Conservation (phyloP, 2,113 vertebrate genomes). For the Semicossyphus pulcher region DNA sequence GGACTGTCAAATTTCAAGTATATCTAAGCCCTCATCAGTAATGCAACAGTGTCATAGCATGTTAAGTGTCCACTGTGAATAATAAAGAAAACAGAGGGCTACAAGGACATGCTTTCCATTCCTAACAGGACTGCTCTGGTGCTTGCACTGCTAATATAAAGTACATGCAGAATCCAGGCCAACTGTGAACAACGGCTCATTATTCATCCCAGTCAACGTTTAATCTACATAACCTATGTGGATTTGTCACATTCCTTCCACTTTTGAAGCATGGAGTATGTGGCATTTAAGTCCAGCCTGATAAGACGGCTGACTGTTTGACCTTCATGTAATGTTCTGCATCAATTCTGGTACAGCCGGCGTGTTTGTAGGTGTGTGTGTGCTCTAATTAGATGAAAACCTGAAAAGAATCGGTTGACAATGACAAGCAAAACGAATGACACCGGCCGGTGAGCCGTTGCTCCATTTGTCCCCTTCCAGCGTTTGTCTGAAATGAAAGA, state of each 20-base stretch:
- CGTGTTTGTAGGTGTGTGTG: slow-evolving; percentile 20
- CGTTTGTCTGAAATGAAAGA: slow-evolving; percentile 59
- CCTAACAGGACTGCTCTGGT: slow-evolving; percentile 6
- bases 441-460: slow-evolving; percentile 41
- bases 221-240: slow-evolving; percentile 50
- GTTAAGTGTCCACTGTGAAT: slow-evolving; percentile 11
- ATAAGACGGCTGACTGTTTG: slow-evolving; percentile 65
- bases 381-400: slow-evolving; percentile 68
- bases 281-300: slow-evolving; percentile 64
- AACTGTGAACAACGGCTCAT: slow-evolving; percentile 29
- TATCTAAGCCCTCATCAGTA: slow-evolving; percentile 11
- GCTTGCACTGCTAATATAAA: slow-evolving; percentile 14
- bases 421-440: slow-evolving; percentile 68
- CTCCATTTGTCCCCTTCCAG: slow-evolving; percentile 62
- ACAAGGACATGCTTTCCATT: slow-evolving; percentile 3
- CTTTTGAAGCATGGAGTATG: slow-evolving; percentile 38
- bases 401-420: slow-evolving; percentile 60
- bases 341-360: slow-evolving; percentile 48
- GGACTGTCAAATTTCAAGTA: slow-evolving; percentile 12
- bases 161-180: slow-evolving; percentile 11
- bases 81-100: slow-evolving; percentile 1
- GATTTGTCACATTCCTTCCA: slow-evolving; percentile 33
- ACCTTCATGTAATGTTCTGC: slow-evolving; percentile 69
- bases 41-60: slow-evolving; percentile 5
- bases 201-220: slow-evolving; percentile 37